phyloP scores from a whole-genome alignment of 2,888 invertebrate species.

The Tipula lateralis region DNA sequence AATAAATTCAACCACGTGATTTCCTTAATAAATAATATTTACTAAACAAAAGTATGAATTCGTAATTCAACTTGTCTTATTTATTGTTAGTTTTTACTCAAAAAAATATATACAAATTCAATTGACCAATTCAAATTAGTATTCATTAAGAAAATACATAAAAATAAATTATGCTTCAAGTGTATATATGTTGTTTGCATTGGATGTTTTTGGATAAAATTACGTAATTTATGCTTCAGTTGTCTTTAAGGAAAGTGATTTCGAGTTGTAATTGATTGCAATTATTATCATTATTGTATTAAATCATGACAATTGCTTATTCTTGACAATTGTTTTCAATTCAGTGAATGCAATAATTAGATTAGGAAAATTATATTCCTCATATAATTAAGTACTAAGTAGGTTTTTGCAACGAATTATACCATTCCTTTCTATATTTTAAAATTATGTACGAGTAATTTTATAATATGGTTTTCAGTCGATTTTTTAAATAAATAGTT shows the following conservation, averaged over 20 bases:
- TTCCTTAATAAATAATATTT: slow-evolving; percentile 4
- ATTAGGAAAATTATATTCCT: background rate
- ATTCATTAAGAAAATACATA: background rate
- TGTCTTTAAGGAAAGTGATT: background rate
- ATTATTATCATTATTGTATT: background rate
- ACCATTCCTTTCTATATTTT: background rate
- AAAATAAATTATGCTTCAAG: background rate
- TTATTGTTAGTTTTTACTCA: background rate
- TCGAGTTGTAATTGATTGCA: background rate
- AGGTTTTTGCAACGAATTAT: no score
- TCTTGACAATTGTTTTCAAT: background rate
- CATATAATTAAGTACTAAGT: no score
- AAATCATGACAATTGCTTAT: background rate
- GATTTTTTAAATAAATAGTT: background rate
- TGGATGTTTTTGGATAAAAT: no score
- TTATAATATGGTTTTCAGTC: background rate
- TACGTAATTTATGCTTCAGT: background rate
- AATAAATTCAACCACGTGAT: slow-evolving; percentile 11
- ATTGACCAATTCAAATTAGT: background rate
- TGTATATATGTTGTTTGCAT: background rate
- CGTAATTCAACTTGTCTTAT: background rate
- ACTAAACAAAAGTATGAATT: background rate
- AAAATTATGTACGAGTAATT: background rate
- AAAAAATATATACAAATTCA: background rate
- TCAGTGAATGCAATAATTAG: background rate